These are phyloP conservation scores for Tachysurus vachellii DNA, from an alignment of 2,113 vertebrate genomes.

Conservation along the genomic window DNA sequence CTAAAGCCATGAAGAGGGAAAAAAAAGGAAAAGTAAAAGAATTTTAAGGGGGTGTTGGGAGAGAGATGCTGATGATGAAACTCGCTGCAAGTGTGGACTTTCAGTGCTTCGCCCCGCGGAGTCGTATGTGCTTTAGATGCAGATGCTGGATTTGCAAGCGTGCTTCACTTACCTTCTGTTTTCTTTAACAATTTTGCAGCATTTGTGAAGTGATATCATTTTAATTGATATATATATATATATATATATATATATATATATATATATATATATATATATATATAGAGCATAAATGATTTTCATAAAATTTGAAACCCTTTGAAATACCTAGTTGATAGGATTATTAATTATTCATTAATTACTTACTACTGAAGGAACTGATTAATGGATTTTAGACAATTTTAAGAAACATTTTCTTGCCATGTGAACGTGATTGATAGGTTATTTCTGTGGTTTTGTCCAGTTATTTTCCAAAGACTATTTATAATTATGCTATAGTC, in stretches of 20 bases:
- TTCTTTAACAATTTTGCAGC: not conserved
- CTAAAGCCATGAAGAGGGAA: constrained; percentile 41
- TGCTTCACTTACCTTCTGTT: constrained; percentile 1
- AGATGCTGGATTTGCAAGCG: constrained; percentile 32
- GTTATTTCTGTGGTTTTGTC: not conserved
- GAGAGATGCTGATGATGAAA: constrained; percentile 72
- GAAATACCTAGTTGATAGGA: not conserved
- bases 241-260: not conserved
- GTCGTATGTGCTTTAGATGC: constrained; percentile 30
- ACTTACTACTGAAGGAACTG: not conserved
- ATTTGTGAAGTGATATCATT: not conserved
- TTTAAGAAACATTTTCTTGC: not conserved
- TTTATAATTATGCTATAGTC: not conserved
- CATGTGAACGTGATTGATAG: not conserved
- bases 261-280: not conserved
- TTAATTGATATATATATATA: not conserved
- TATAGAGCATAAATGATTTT: not conserved
- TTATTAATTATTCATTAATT: not conserved
- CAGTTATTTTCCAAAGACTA: not conserved
- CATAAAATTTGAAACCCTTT: not conserved
- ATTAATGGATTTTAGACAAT: not conserved
- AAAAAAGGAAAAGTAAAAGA: constrained; percentile 66
- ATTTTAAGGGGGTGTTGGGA: constrained; percentile 57
- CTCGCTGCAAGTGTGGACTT: constrained; percentile 68
- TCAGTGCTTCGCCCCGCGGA: constrained; percentile 31